These are phyloP conservation scores for Rhabdornis inornatus DNA, from an alignment of 2,113 vertebrate species.

Conservation along the genomic window DNA sequence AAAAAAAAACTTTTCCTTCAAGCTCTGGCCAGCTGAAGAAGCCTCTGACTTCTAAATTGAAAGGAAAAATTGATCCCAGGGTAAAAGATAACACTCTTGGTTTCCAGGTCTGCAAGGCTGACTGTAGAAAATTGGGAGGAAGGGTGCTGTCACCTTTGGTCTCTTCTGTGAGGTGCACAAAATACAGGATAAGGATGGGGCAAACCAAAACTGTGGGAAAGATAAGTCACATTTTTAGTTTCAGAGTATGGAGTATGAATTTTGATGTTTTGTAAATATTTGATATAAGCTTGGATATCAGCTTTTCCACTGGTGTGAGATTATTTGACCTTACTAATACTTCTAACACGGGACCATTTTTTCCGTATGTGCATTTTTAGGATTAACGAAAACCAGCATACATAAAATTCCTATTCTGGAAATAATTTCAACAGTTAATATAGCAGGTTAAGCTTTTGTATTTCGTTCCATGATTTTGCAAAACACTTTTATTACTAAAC, in stretches of 20 bases:
- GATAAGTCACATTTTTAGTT: background rate
- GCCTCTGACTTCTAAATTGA: background rate
- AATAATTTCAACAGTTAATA: background rate
- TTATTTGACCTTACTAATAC: background rate
- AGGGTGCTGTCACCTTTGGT: background rate
- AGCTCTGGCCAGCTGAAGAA: background rate
- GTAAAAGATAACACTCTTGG: background rate
- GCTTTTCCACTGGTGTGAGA: background rate
- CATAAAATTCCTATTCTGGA: background rate
- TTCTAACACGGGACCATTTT: background rate
- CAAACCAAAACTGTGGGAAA: background rate
- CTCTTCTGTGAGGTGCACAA: background rate
- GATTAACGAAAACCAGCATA: background rate
- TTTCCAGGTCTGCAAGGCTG: background rate
- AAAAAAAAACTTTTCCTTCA: background rate
- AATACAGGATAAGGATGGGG: background rate
- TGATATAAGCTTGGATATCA: background rate
- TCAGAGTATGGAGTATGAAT: background rate
- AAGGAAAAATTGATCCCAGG: background rate
- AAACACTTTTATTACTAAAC: background rate
- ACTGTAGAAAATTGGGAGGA: background rate
- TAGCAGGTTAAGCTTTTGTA: background rate
- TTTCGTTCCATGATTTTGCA: conserved; percentile 7
- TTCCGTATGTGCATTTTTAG: background rate
- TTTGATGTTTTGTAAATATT: background rate